Evolutionary conservation across 2,113 vertebrate genomes (phyloP).

Genomic region (Pleuronectes platessa): DNA sequence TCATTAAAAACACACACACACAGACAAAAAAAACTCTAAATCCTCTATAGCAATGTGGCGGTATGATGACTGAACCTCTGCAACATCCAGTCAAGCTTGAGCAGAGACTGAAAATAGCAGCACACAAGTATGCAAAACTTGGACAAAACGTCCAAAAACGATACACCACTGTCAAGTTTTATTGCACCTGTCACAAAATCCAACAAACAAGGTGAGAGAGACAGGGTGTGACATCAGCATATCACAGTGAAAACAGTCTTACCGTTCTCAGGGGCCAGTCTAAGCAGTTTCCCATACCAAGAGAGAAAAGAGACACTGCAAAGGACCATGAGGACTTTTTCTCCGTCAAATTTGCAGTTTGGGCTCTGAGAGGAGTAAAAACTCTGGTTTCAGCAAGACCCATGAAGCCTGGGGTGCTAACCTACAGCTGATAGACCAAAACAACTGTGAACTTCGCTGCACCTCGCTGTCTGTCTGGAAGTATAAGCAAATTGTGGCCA

Average conservation of each 20-base stretch:
- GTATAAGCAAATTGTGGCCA: background rate
- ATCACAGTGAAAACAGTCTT: slow-evolving; percentile 61
- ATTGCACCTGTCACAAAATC: background rate
- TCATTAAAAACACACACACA: background rate
- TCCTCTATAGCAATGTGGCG: background rate
- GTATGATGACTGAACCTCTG: background rate
- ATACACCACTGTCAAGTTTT: background rate
- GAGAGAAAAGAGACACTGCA: slow-evolving; percentile 62
- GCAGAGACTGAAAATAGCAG: background rate
- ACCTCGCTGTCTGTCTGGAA: background rate
- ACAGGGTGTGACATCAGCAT: background rate
- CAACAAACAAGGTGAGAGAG: slow-evolving; percentile 11
- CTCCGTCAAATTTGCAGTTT: slow-evolving; percentile 77
- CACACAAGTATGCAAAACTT: background rate
- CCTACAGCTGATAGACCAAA: slow-evolving; percentile 10
- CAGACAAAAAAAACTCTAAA: background rate
- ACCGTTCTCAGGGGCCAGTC: slow-evolving; percentile 91
- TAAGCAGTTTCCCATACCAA: slow-evolving; percentile 93
- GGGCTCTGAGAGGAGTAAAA: slow-evolving; percentile 79
- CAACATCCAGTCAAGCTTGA: background rate
- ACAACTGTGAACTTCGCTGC: slow-evolving; percentile 7
- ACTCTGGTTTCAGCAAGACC: slow-evolving; percentile 80
- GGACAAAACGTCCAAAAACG: background rate
- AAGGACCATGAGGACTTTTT: slow-evolving; percentile 80
- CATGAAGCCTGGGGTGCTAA: slow-evolving; percentile 63